A percentile compares a stretch with the other conserved stretches of the same genome.
Evolutionary conservation across 2,797 vertebrate species (phyloP).

Genomic region (Naso thynnoides): DNA sequence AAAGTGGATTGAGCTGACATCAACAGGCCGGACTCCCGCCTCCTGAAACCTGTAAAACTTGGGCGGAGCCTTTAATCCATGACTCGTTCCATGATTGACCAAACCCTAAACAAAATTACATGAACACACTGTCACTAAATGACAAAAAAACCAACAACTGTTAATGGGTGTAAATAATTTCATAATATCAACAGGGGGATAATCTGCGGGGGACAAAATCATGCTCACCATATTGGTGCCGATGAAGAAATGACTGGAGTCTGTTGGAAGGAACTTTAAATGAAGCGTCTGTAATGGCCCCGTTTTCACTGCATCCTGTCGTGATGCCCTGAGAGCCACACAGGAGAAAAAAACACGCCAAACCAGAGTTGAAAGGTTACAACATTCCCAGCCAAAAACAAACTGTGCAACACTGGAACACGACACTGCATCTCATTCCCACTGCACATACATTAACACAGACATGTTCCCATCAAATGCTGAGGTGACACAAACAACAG

Average conservation of each 20-base stretch:
- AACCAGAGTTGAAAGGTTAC: constrained; percentile 36
- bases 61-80: constrained; percentile 87
- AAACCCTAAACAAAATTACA: constrained; percentile 84
- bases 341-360: background rate
- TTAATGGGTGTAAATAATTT: background rate
- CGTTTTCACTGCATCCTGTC: constrained; percentile 64
- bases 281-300: constrained; percentile 80
- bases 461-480: constrained; percentile 43
- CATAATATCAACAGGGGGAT: background rate
- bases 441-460: constrained; percentile 2
- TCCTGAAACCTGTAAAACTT: constrained; percentile 88
- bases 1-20: constrained; percentile 89
- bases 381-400: constrained; percentile 42
- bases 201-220: background rate
- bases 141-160: background rate
- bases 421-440: constrained; percentile 38
- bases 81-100: constrained; percentile 90
- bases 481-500: constrained; percentile 57
- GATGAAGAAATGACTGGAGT: constrained; percentile 92
- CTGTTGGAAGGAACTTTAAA: constrained; percentile 91
- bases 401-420: constrained; percentile 31
- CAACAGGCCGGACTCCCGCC: constrained; percentile 75
- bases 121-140: background rate
- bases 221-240: constrained; percentile 92
- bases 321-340: constrained; percentile 47